Conservation (phyloP, 64 coral and sea anemone genomes). For the Stichodactyla helianthus region DNA sequence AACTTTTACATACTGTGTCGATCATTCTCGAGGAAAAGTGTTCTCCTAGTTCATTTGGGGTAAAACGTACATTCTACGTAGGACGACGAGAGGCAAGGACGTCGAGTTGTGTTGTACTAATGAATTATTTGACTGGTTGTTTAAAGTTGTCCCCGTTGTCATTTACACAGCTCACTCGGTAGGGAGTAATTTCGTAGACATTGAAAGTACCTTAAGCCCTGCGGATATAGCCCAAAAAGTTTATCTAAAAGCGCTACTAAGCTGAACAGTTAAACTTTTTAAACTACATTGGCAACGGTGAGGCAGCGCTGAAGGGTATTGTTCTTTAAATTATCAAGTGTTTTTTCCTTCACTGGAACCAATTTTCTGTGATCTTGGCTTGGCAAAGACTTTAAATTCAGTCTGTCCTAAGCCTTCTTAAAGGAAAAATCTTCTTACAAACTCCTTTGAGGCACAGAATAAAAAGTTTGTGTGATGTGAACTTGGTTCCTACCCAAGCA, state of each 20-base stretch:
- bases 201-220: slow-evolving; percentile 7
- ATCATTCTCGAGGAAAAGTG: neutral
- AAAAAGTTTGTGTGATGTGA: neutral
- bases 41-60: neutral
- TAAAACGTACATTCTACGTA: neutral
- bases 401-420: neutral
- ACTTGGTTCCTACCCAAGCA: neutral
- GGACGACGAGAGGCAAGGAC: neutral
- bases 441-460: neutral
- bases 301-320: neutral
- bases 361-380: neutral
- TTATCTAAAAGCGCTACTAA: slow-evolving; percentile 7
- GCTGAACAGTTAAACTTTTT: neutral
- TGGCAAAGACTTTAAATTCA: neutral
- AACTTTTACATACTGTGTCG: neutral
- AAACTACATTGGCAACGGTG: neutral
- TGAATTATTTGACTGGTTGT: slow-evolving; percentile 17
- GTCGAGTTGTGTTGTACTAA: neutral
- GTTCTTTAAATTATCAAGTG: neutral
- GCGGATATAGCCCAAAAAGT: slow-evolving; percentile 21
- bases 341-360: neutral
- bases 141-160: slow-evolving; percentile 18
- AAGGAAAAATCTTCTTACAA: neutral
- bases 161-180: slow-evolving; percentile 26
- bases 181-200: slow-evolving; percentile 33